Base-by-base conservation (phyloP, 2,888 invertebrate species). In the Listrodromus nycthemerus region DNA sequence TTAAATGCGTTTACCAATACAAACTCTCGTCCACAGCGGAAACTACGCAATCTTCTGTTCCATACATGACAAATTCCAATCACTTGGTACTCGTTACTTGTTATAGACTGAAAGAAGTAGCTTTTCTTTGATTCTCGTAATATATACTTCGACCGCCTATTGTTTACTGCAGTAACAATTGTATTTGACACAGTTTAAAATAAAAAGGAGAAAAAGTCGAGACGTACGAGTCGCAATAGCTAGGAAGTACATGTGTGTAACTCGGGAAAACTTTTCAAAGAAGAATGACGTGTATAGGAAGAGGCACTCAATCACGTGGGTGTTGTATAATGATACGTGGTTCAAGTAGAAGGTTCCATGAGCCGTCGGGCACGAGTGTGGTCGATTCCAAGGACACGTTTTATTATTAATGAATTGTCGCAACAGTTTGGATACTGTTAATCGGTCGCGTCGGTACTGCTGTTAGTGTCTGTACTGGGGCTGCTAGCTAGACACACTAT, bases 321-420 rank as follows among this genome's bases (percentile, higher is more conserved):
- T 19, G 75, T 27, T 70, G 27, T 37, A 61, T 27, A 55, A 61
- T 73, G 70, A 79, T 69, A 76, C 66, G 66, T 41, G 52, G 41
- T 67, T 1, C 19, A 76, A 19, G 73, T 63, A 70, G 74, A 81
- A 78, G 73, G 84, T 63, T 69, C 16, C 65, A 50, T 27, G 58
- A 61, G 71, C 27, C 61, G 67, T 61, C 10, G 24, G 41, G 58
- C 75, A 69, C 48, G 79, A 86, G 83, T 82, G 86, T 86, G 85
- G 85, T 76, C 84, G 73, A 65, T n/a, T 79, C 84, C 88, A 89
- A 90, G 89, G 91, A 88, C 88, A 89, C 86, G 55, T 83, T 90
- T 90, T 89, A 91, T 91, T 87, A 83, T 88, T 90, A 91, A 91
- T 91, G 88, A 90, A 87, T 86, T 86, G 88, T 73, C 74, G 76